These are phyloP conservation scores for Drosophila pegasa DNA, from an alignment of 2,888 invertebrate species.

Conservation along the genomic window DNA sequence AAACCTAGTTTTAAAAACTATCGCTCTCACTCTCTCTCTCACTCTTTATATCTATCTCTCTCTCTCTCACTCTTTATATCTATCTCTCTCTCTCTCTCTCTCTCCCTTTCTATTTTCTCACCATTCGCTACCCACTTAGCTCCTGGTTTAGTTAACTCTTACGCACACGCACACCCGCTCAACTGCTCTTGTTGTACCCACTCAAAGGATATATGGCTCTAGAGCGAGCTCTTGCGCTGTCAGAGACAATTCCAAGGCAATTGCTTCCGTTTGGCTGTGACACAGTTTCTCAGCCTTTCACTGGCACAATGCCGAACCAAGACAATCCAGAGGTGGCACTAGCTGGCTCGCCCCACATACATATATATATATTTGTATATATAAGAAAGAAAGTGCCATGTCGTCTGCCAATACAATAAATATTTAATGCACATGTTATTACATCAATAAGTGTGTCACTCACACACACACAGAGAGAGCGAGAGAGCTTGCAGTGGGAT, in stretches of 20 bases:
- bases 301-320: conserved; percentile 29
- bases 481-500: conserved; percentile 4
- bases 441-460: conserved; percentile 78
- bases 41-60: background rate
- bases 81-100: no score
- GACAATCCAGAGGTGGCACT: conserved; percentile 37
- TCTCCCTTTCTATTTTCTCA: no score
- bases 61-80: no score
- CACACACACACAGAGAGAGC: conserved; percentile 31
- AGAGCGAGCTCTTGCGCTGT: background rate
- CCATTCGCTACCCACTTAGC: background rate
- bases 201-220: conserved; percentile 5
- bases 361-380: conserved; percentile 18
- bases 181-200: conserved; percentile 7
- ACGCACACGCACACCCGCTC: background rate
- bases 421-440: conserved; percentile 79
- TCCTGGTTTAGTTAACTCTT: conserved; percentile 1
- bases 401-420: conserved; percentile 79
- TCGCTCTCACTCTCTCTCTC: background rate
- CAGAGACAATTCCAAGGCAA: conserved; percentile 13
- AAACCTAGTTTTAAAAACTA: background rate
- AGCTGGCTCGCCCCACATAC: conserved; percentile 15
- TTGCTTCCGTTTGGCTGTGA: conserved; percentile 32
- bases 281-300: conserved; percentile 46
- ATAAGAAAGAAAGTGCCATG: conserved; percentile 67